Percentiles rank a stretch among this genome's conserved stretches.
Conservation (phyloP, 1,140 invertebrate genomes). For the Bombus impatiens region DNA sequence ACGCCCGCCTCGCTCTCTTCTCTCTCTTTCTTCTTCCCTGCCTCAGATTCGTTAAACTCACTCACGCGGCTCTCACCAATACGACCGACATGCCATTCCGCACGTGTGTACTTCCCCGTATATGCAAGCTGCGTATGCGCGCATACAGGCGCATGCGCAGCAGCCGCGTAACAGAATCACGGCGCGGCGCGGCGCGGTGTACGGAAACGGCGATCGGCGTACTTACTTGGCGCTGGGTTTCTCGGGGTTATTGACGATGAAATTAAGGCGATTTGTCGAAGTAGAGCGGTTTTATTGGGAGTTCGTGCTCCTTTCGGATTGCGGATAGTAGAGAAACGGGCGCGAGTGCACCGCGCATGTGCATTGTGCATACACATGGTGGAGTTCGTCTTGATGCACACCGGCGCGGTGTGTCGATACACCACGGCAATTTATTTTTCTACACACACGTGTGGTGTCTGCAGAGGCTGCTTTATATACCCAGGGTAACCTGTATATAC, state of each 20-base stretch:
- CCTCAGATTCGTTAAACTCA: conserved; percentile 57
- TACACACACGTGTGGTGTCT: neutral
- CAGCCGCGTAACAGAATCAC: neutral
- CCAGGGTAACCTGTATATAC: neutral
- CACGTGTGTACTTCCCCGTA: neutral
- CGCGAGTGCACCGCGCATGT: neutral
- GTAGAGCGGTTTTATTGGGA: conserved; percentile 39
- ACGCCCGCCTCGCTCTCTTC: conserved; percentile 39
- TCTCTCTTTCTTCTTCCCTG: neutral
- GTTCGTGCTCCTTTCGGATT: conserved; percentile 16
- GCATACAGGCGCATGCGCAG: no score
- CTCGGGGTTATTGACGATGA: conserved; percentile 46
- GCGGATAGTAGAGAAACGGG: neutral
- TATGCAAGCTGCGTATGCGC: neutral
- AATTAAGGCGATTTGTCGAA: conserved; percentile 52
- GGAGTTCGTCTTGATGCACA: neutral
- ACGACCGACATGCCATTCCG: conserved; percentile 22
- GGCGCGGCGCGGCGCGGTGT: neutral
- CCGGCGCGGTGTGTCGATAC: neutral
- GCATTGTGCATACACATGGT: neutral
- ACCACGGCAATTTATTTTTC: neutral
- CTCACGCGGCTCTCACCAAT: conserved; percentile 33
- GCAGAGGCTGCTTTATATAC: neutral
- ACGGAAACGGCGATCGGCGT: conserved; percentile 19
- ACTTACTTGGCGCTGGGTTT: conserved; percentile 45